Evolutionary conservation across 2,888 invertebrate genomes (phyloP).

Genomic region (Scaptomyza cyrtandrae): DNA sequence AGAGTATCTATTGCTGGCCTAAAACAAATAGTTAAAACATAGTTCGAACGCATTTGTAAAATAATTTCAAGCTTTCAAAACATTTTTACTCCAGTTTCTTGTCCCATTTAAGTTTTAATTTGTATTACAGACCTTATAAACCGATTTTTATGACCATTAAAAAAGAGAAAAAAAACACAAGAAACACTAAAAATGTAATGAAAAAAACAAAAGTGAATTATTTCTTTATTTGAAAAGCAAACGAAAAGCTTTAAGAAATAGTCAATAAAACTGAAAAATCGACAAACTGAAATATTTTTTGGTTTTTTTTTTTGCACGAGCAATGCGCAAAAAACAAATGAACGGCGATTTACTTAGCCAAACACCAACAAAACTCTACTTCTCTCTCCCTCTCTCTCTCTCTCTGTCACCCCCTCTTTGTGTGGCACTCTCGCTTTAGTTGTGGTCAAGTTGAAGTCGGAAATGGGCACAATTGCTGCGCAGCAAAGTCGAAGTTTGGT

Average conservation of each 20-base stretch:
- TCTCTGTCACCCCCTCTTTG: neutral
- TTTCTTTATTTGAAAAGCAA: neutral
- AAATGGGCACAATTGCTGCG: slow-evolving; percentile 67
- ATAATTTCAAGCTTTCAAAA: no score
- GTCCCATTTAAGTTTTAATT: no score
- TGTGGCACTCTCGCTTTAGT: slow-evolving; percentile 48
- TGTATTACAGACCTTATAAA: neutral
- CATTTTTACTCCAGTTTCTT: no score
- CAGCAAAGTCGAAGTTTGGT: slow-evolving; percentile 15
- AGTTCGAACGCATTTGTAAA: no score
- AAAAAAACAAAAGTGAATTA: neutral
- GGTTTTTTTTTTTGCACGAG: slow-evolving; percentile 64
- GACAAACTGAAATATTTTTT: slow-evolving; percentile 51
- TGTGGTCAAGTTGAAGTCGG: slow-evolving; percentile 76
- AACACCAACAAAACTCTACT: slow-evolving; percentile 33
- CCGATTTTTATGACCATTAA: neutral
- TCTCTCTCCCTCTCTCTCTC: neutral
- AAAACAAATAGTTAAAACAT: no score
- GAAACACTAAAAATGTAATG: neutral
- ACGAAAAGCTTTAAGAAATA: slow-evolving; percentile 27
- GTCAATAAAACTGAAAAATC: slow-evolving; percentile 51
- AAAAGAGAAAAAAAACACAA: no score
- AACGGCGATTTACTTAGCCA: slow-evolving; percentile 71
- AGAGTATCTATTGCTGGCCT: no score
- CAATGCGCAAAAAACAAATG: slow-evolving; percentile 66